A percentile compares a stretch with the other conserved stretches of the same genome.
phyloP scores from a whole-genome alignment of 2,888 invertebrate genomes.

The Monoplex corrugatus region DNA sequence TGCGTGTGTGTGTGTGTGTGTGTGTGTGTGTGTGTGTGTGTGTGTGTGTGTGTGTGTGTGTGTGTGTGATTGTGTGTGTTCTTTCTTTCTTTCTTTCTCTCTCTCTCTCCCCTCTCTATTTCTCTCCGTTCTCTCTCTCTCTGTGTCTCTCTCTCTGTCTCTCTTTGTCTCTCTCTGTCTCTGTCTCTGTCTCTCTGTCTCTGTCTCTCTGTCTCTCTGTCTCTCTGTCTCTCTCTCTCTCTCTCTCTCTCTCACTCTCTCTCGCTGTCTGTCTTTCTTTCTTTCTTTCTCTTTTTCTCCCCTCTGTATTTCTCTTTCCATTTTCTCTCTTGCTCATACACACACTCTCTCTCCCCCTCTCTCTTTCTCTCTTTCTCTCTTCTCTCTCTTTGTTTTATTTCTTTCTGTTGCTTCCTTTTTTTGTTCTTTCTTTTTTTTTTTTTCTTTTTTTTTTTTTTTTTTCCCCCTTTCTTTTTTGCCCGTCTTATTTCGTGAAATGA shows the following conservation, averaged over 20 bases:
- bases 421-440: background rate
- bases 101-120: too few species aligned
- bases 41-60: too few species aligned
- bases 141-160: too few species aligned
- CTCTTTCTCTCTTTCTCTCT: background rate
- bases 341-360: background rate
- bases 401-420: background rate
- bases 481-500: too few species aligned
- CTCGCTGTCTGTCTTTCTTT: background rate
- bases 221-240: too few species aligned
- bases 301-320: background rate
- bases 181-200: too few species aligned
- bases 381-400: background rate
- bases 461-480: background rate
- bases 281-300: background rate
- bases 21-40: background rate
- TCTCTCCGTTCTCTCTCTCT: too few species aligned
- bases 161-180: too few species aligned
- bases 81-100: too few species aligned
- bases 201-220: too few species aligned
- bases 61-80: too few species aligned
- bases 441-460: background rate
- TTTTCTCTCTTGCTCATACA: background rate
- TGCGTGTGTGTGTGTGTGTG: background rate
- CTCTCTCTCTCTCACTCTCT: background rate